Evolutionary conservation across 2,113 vertebrate genomes (phyloP).

Genomic region (Fulica atra): DNA sequence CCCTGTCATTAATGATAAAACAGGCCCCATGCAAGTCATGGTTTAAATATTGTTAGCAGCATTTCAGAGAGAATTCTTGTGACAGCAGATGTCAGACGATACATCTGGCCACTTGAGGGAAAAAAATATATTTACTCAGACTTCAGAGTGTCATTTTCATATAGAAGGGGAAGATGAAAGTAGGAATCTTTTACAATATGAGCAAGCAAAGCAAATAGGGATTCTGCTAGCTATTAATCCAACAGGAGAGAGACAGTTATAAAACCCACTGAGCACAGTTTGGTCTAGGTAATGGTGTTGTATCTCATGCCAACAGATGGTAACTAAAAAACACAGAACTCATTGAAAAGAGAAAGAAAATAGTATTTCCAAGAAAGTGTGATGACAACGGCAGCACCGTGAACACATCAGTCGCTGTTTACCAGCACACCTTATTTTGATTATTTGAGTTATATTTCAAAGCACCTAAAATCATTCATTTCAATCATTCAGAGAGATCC

Average conservation of each 20-base stretch:
- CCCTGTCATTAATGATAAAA: not conserved
- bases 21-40: not conserved
- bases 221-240: not conserved
- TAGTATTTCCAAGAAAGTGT: not conserved
- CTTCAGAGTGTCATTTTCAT: conserved; percentile 28
- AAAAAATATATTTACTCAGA: conserved; percentile 53
- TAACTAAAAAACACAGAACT: not conserved
- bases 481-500: not conserved
- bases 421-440: not conserved
- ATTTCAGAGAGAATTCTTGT: conserved; percentile 13
- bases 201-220: conserved; percentile 9
- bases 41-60: conserved; percentile 1
- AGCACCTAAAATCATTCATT: not conserved
- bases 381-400: not conserved
- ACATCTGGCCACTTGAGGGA: not conserved
- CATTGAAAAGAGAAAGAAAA: not conserved
- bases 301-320: not conserved
- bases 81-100: not conserved
- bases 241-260: not conserved
- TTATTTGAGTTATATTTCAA: not conserved
- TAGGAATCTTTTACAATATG: conserved; percentile 23
- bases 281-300: not conserved
- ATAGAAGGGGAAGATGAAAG: conserved; percentile 44
- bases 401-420: not conserved
- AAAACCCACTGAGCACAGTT: not conserved